These are phyloP conservation scores for Metaphire vulgaris DNA, from an alignment of 1,140 invertebrate species.

Conservation along the genomic window DNA sequence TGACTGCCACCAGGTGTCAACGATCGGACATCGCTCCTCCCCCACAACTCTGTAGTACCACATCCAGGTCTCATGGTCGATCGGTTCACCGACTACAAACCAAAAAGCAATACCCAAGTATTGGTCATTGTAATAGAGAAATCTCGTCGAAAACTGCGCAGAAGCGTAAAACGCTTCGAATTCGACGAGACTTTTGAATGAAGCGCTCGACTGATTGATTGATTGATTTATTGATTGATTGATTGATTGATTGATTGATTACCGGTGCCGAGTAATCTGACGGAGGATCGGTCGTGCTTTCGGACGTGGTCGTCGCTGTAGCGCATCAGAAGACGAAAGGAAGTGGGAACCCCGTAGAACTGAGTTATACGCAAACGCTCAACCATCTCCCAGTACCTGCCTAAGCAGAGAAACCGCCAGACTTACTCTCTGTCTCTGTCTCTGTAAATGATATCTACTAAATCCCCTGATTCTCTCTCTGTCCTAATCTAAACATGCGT, in stretches of 20 bases:
- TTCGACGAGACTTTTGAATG: no score
- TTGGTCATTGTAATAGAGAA: no score
- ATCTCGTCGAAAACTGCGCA: no score
- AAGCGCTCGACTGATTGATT: not conserved
- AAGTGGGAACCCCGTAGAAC: slow-evolving; percentile 58
- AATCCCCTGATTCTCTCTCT: no score
- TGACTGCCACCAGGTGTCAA: slow-evolving; percentile 58
- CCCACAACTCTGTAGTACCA: slow-evolving; percentile 57
- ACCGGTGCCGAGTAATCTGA: slow-evolving; percentile 55
- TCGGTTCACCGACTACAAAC: slow-evolving; percentile 55
- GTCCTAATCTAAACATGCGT: no score
- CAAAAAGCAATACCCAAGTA: not conserved
- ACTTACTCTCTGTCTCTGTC: no score
- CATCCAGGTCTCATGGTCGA: slow-evolving; percentile 58
- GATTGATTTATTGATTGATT: not conserved
- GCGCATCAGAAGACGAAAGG: slow-evolving; percentile 55
- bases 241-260: slow-evolving; percentile 24
- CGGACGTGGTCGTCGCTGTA: slow-evolving; percentile 68
- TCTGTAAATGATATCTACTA: no score
- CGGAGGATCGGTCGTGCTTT: slow-evolving; percentile 56
- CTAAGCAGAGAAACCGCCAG: no score
- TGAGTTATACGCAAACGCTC: slow-evolving; percentile 55
- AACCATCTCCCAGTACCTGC: slow-evolving; percentile 58
- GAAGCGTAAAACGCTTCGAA: no score
- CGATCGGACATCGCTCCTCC: slow-evolving; percentile 51